These are phyloP conservation scores for Charadrius vociferus DNA, from an alignment of 2,113 vertebrate species.

Conservation along the genomic window DNA sequence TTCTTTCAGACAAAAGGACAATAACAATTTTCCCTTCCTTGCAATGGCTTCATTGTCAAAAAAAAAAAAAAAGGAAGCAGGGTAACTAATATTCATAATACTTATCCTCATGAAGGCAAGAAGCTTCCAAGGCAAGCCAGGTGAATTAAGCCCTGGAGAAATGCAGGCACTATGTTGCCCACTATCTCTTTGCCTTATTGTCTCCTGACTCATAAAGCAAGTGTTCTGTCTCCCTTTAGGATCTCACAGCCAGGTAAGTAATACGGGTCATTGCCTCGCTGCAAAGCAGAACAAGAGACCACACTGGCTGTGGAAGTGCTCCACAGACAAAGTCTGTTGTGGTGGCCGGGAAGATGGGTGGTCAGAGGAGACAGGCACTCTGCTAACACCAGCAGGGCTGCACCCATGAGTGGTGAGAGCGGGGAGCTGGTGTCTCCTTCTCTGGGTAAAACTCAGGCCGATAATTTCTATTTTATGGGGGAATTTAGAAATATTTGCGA, in stretches of 20 bases:
- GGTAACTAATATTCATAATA: background rate
- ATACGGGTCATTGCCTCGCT: background rate
- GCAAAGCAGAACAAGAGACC: background rate
- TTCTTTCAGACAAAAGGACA: background rate
- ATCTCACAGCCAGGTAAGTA: background rate
- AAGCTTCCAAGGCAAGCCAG: background rate
- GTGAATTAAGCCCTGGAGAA: background rate
- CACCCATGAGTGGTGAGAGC: background rate
- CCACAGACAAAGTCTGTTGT: accelerated
- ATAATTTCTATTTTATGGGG: background rate
- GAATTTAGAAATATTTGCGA: background rate
- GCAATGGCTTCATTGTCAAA: background rate
- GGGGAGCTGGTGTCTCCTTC: accelerated
- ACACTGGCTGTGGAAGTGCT: accelerated
- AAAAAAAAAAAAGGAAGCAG: background rate
- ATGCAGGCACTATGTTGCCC: background rate
- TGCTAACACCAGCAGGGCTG: background rate
- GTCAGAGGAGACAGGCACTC: background rate
- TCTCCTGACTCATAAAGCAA: background rate
- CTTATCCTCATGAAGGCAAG: background rate
- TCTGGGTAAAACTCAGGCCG: background rate
- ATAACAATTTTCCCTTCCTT: background rate
- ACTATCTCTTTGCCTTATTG: background rate
- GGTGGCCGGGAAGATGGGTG: background rate
- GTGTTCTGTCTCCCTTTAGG: background rate